Evolutionary conservation across 2,797 vertebrate species (phyloP).

Genomic region (Galago senegalensis): DNA sequence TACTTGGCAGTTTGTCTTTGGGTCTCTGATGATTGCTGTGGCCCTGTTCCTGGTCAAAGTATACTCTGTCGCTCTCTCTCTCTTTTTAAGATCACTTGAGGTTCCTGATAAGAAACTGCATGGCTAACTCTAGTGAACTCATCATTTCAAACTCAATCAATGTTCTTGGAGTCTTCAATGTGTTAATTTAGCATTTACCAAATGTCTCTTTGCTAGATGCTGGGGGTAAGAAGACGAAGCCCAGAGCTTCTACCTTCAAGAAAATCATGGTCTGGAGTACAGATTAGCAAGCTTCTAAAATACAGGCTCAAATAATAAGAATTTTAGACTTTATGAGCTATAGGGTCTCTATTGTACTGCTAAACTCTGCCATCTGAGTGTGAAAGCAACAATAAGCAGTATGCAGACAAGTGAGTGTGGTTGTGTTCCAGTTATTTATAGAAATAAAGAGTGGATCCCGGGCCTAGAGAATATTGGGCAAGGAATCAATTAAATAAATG

Average conservation of each 20-base stretch:
- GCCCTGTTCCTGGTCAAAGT: not conserved
- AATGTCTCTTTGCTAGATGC: not conserved
- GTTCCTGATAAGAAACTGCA: not conserved
- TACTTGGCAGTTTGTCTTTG: not conserved
- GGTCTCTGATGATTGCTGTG: not conserved
- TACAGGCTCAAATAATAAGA: not conserved
- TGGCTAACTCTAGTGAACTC: not conserved
- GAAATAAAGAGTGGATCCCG: not conserved
- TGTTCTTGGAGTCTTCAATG: not conserved
- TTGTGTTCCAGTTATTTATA: constrained; percentile 42
- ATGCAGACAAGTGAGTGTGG: not conserved
- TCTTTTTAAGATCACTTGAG: not conserved
- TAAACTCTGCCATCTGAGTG: not conserved
- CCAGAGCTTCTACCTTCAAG: not conserved
- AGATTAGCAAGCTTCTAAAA: not conserved
- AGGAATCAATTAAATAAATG: not conserved
- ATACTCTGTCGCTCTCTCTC: not conserved
- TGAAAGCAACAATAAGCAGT: not conserved
- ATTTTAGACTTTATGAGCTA: not conserved
- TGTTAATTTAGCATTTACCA: constrained; percentile 1
- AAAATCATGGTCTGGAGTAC: not conserved
- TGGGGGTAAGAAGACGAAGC: not conserved
- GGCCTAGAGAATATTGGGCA: not conserved
- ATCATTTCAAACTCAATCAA: not conserved
- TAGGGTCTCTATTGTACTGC: not conserved